A percentile compares a stretch with the other conserved stretches of the same genome.
Conservation (phyloP, 64 coral and sea anemone species). For the Stichodactyla helianthus region DNA sequence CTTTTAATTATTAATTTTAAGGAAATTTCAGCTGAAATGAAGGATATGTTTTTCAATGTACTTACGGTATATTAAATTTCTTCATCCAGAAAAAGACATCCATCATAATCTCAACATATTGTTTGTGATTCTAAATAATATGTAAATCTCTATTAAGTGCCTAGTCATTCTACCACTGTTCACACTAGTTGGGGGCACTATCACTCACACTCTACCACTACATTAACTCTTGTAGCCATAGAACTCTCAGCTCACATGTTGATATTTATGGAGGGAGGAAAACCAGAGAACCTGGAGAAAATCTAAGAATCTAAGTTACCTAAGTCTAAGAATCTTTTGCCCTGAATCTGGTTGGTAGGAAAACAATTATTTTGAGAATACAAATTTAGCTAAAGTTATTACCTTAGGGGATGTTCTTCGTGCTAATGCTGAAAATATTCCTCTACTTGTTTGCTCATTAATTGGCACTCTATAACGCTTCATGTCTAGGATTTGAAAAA, state of each 20-base stretch:
- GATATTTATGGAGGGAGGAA: too few relatives aligned
- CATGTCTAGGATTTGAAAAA: slow-evolving; percentile 1
- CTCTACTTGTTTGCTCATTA: slow-evolving; percentile 1
- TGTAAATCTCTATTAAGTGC: not conserved
- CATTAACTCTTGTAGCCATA: too few relatives aligned
- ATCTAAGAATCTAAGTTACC: too few relatives aligned
- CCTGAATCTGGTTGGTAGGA: too few relatives aligned
- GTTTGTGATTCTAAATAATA: slow-evolving; percentile 31
- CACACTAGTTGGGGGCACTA: too few relatives aligned
- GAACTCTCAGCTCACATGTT: too few relatives aligned
- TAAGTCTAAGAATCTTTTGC: too few relatives aligned
- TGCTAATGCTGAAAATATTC: slow-evolving; percentile 8
- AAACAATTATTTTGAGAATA: too few relatives aligned
- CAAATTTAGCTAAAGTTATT: not conserved
- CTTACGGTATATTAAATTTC: slow-evolving; percentile 41
- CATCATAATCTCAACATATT: slow-evolving; percentile 29
- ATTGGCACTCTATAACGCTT: slow-evolving; percentile 16
- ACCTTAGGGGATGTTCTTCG: slow-evolving; percentile 14
- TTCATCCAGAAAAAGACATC: slow-evolving; percentile 58
- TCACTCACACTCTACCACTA: too few relatives aligned
- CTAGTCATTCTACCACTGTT: too few relatives aligned
- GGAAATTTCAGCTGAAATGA: too few relatives aligned
- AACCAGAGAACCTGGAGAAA: too few relatives aligned
- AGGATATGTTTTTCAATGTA: not conserved
- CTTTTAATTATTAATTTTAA: not conserved